Conservation (phyloP, 1,140 invertebrate genomes). For the Papilio polyxenes region DNA sequence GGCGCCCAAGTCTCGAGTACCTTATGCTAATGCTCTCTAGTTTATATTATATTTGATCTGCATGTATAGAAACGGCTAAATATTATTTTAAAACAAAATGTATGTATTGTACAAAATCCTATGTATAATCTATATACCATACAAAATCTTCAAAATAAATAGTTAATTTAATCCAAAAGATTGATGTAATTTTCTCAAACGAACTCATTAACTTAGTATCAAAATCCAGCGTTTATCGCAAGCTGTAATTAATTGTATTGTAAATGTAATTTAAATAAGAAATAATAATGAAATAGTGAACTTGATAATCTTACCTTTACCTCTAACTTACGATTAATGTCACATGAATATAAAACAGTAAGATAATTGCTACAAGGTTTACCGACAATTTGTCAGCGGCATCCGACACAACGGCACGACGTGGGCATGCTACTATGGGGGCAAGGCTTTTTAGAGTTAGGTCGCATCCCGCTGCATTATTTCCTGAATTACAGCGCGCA, state of each 20-base stretch:
- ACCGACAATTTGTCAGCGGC: background rate
- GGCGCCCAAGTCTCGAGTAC: constrained; percentile 24
- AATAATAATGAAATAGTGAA: too few relatives aligned
- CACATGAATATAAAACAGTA: background rate
- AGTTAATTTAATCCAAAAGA: too few relatives aligned
- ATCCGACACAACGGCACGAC: background rate
- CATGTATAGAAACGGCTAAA: background rate
- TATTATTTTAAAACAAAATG: background rate
- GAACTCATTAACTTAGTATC: too few relatives aligned
- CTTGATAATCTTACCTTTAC: background rate
- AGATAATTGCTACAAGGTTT: background rate
- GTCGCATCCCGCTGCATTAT: constrained; percentile 41
- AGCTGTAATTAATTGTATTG: too few relatives aligned
- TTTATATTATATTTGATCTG: background rate
- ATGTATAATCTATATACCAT: too few relatives aligned
- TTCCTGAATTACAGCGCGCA: constrained; percentile 47
- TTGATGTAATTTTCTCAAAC: too few relatives aligned
- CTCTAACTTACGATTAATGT: background rate
- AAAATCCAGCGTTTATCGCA: too few relatives aligned
- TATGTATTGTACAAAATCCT: too few relatives aligned
- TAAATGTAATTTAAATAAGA: too few relatives aligned
- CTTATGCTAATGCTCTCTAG: constrained; percentile 3
- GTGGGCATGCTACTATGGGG: background rate
- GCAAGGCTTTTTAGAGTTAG: constrained; percentile 34
- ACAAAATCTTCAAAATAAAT: background rate